phyloP scores from a whole-genome alignment of 2,888 invertebrate species.

The Eristalis tenax region DNA sequence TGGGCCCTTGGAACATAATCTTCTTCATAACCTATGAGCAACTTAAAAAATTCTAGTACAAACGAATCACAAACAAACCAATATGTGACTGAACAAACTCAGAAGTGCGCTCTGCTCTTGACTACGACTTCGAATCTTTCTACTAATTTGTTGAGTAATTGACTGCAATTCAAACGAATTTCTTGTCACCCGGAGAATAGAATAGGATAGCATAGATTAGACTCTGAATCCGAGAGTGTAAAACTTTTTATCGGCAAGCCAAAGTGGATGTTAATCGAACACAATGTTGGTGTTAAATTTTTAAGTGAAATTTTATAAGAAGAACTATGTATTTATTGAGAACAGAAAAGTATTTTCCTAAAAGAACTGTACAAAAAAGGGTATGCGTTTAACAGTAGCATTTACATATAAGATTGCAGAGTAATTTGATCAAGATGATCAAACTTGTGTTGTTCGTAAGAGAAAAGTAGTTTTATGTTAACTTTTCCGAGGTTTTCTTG shows the following conservation, averaged over 20 bases:
- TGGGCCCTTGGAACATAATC: constrained; percentile 98
- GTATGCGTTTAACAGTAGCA: constrained; percentile 59
- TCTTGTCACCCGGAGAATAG: constrained; percentile 25
- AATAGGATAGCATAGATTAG: constrained; percentile 26
- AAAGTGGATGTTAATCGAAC: constrained; percentile 33
- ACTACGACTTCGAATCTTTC: constrained; percentile 8
- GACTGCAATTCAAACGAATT: constrained; percentile 31
- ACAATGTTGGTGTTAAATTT: constrained; percentile 20
- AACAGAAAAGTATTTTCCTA: constrained; percentile 64
- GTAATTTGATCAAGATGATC: constrained; percentile 21
- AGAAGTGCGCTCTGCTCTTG: constrained; percentile 42
- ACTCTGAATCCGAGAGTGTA: constrained; percentile 12
- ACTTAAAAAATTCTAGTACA: constrained; percentile 86
- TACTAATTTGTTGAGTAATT: not conserved
- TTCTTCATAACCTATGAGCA: constrained; percentile 97
- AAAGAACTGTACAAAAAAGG: constrained; percentile 57
- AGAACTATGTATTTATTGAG: constrained; percentile 50
- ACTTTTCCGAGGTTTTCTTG: constrained; percentile 33
- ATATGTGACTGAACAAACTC: constrained; percentile 36
- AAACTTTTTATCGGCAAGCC: constrained; percentile 50
- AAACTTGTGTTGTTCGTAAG: constrained; percentile 15
- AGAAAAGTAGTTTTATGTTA: constrained; percentile 40
- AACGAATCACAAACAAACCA: constrained; percentile 22
- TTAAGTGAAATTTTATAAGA: constrained; percentile 11
- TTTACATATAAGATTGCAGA: constrained; percentile 53